Conservation (phyloP, 2,113 vertebrate genomes). For the Sceloporus tristichus region DNA sequence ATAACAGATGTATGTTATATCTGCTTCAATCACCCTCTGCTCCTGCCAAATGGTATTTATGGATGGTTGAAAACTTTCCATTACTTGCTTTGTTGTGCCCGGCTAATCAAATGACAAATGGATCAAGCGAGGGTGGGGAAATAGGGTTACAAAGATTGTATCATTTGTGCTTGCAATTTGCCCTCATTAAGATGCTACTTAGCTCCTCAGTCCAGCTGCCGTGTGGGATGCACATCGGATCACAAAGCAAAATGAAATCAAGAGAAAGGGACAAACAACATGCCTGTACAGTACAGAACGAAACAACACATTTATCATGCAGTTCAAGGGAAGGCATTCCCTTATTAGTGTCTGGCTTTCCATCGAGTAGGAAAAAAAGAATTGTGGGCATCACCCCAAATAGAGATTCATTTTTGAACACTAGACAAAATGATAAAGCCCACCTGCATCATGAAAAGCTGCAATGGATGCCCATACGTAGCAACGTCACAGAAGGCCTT, state of each 20-base stretch:
- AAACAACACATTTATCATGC: constrained; percentile 27
- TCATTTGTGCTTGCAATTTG: constrained; percentile 38
- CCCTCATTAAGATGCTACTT: accelerated
- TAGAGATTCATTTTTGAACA: neutral
- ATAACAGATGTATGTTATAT: neutral
- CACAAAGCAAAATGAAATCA: constrained; percentile 33
- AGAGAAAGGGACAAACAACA: constrained; percentile 31
- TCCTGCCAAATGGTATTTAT: neutral
- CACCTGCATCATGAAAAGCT: too few relatives aligned
- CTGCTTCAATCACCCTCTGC: neutral
- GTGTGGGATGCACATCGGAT: accelerated
- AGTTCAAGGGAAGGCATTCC: constrained; percentile 3
- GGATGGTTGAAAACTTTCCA: constrained; percentile 11
- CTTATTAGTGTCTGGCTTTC: constrained; percentile 50
- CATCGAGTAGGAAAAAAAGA: constrained; percentile 6
- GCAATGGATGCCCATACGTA: too few relatives aligned
- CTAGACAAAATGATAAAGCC: too few relatives aligned
- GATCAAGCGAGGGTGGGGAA: constrained; percentile 43
- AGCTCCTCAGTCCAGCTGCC: neutral
- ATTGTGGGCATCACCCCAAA: too few relatives aligned
- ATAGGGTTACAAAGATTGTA: constrained; percentile 35
- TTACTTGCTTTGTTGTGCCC: neutral
- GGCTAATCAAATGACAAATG: constrained; percentile 36
- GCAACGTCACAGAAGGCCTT: too few relatives aligned
- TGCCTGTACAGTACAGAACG: constrained; percentile 26